Conservation (phyloP, 2,113 vertebrate species). For the Cryptomyrus ogoouensis region DNA sequence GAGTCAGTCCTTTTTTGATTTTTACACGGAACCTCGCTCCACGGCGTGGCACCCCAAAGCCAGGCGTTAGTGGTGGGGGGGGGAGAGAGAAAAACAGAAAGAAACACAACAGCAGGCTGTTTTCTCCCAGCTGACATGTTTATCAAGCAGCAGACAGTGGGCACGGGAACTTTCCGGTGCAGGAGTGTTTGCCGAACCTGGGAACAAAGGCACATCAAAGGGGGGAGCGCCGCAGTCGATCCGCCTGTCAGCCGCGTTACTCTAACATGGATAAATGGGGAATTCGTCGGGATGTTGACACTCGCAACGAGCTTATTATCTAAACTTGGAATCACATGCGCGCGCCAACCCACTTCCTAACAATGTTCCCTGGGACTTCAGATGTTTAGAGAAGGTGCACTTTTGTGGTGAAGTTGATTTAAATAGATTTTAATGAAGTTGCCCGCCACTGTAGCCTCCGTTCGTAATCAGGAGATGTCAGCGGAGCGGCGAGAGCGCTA, state of each 20-base stretch:
- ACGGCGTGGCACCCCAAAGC: not conserved
- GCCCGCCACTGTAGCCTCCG: constrained; percentile 56
- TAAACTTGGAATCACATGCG: constrained; percentile 47
- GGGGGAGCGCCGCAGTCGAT: constrained; percentile 44
- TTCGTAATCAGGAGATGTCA: constrained; percentile 58
- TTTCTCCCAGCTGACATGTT: constrained; percentile 31
- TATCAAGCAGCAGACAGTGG: constrained; percentile 44
- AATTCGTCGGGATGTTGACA: constrained; percentile 58
- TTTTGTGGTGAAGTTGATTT: constrained; percentile 69
- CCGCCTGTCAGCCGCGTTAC: constrained; percentile 55
- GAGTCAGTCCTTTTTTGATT: not conserved
- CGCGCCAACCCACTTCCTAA: constrained; percentile 45
- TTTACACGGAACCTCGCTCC: not conserved
- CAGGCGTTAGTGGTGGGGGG: not conserved
- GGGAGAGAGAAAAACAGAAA: not conserved
- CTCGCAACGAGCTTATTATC: constrained; percentile 64
- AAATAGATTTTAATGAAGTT: constrained; percentile 74
- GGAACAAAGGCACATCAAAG: constrained; percentile 54
- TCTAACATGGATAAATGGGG: constrained; percentile 44
- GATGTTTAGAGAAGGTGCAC: constrained; percentile 55
- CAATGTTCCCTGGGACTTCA: constrained; percentile 64
- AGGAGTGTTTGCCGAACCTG: constrained; percentile 38
- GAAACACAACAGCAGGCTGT: constrained; percentile 4
- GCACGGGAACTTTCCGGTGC: constrained; percentile 52
- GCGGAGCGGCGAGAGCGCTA: constrained; percentile 56